Base-by-base conservation (phyloP, 53 echinoderm and acorn worm species). In the Temnopleurus reevesii region DNA sequence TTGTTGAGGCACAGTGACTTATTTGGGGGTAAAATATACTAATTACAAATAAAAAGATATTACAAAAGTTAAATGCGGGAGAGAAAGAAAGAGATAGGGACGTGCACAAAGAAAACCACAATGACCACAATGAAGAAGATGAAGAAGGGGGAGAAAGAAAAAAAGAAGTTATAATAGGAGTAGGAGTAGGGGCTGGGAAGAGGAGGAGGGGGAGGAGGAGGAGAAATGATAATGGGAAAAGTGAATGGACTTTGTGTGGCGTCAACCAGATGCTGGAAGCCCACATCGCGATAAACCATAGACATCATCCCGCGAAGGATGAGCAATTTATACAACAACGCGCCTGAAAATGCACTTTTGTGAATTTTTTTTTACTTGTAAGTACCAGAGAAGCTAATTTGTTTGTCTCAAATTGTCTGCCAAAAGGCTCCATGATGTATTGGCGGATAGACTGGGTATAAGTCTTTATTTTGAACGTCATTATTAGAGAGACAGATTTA, bases 171-270 rank as follows among this genome's bases (percentile, higher is more conserved):
- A n/a, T n/a, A 38, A 71, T 35, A 71, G 30, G 63, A 61, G 30
- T 31, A 49, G 49, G 17, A 17, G 17, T 12, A 49, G 49, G 33
- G 76, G 33, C n/a, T n/a, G n/a, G 38, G n/a, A 38, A 71, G 71
- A 71, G 30, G 63, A 61, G 30, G 33, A 49, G 49, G 17, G 49
- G 17, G 49, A 49, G 49, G 33, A 35, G 33, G 33, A 13, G 53
- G n/a, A 30, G 18, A 81, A 45, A 19, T 8, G 18, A 12, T n/a
- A 9, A 43, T 1, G 45, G n/a, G 43, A 43, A 24, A 44, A 83
- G 83, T 83, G 83, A 57, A 83, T 83, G 83, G 83, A 83, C 83
- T 83, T 83, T 83, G 38, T 10, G 34, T 83, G 83, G 83, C 83
- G 83, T 83, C 83, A 53, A 33, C 33, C 33, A 55, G 83, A 83